phyloP scores from a whole-genome alignment of 2,113 vertebrate genomes.

The Centrocercus urophasianus region DNA sequence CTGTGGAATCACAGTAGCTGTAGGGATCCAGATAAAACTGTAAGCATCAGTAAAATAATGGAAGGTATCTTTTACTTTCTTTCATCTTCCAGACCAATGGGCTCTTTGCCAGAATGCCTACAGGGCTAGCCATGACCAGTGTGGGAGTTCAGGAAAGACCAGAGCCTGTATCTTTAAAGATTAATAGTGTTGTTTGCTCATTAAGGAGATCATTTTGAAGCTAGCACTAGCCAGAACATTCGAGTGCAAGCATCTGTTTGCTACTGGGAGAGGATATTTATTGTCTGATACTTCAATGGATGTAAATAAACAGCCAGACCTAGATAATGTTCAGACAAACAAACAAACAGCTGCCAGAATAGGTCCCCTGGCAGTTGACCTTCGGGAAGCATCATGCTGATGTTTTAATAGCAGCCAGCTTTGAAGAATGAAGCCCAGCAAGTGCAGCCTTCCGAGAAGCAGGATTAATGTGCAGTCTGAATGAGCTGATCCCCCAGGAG shows the following conservation, averaged over 20 bases:
- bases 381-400: slow-evolving; percentile 71
- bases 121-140: background rate
- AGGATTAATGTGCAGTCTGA: slow-evolving; percentile 21
- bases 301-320: slow-evolving; percentile 81
- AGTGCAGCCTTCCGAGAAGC: background rate
- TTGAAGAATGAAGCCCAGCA: slow-evolving; percentile 6
- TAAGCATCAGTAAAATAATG: background rate
- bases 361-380: slow-evolving; percentile 78
- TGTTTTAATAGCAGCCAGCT: slow-evolving; percentile 78
- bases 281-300: slow-evolving; percentile 81
- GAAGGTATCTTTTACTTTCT: background rate
- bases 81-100: background rate
- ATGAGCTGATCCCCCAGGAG: background rate
- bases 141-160: background rate
- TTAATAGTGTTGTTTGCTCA: slow-evolving; percentile 78
- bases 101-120: background rate
- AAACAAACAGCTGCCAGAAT: slow-evolving; percentile 83
- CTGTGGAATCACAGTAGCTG: background rate
- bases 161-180: slow-evolving; percentile 70
- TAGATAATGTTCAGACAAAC: slow-evolving; percentile 82
- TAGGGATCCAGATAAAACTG: background rate
- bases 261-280: slow-evolving; percentile 83
- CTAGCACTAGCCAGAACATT: slow-evolving; percentile 63
- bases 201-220: slow-evolving; percentile 80
- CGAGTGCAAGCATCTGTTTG: slow-evolving; percentile 82